Evolutionary conservation across 2,888 invertebrate species (phyloP), one percentile per base, ranked within the genome.

Genomic region (Morpho helenor): DNA sequence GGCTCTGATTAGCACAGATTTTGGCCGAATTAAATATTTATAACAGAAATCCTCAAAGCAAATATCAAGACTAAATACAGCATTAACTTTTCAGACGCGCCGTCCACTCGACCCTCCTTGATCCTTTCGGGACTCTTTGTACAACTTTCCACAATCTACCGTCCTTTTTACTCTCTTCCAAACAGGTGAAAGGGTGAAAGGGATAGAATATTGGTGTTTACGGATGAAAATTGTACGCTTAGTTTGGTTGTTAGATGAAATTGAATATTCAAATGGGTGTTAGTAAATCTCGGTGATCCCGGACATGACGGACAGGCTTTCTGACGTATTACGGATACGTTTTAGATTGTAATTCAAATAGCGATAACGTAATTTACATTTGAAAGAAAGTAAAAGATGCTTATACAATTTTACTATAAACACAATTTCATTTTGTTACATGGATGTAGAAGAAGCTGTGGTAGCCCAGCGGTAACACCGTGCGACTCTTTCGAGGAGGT

Each of bases 241-340:
- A 73, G 73, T 74, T 76, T 75, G 79, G 75, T 61, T 57, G 64
- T 78, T 77, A 75, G 69, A 84, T 82, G 85, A 84, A 87, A 89
- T 88, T 86, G 84, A 85, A 87, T 87, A 89, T 87, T 86, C 86
- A 86, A 78, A 79, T 74, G 80, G 84, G 80, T 77, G 77, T 77
- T 77, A 69, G 65, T 75, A 87, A 89, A 89, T 89, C 89, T 81
- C 84, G 71, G 82, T 76, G 79, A 79, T 77, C 76, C 75, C 10
- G 2, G 9, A 23, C 40, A 7, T 41, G 54, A 48, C 8, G 48
- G 42, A 49, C 31, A 41, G 54, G n/a, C 16, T 31, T 4, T 4
- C 41, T 31, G 42, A 49, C 23, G 6, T 16, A 22, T 42, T n/a
- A 41, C 46, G 47, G 2, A 45, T 48, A 31, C 31, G 3, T 31